A percentile compares a stretch with the other conserved stretches of the same genome.
Evolutionary conservation across 2,113 vertebrate genomes (phyloP).

Genomic region (Phyllostomus discolor): DNA sequence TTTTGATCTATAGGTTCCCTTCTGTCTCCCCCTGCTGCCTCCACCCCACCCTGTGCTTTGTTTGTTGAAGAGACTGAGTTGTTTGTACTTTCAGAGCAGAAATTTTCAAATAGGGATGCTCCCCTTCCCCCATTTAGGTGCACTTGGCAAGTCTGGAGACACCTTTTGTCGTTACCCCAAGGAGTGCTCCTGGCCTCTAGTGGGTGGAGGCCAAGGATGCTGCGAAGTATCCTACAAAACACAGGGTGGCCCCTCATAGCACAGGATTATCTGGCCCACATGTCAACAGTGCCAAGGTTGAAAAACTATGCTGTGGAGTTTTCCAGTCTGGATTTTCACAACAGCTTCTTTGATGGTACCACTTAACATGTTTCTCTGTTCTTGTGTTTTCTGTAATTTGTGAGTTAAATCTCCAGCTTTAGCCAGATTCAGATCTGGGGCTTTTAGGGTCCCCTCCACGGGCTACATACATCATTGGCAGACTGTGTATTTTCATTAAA

Average conservation of each 20-base stretch:
- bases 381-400: not conserved
- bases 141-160: not conserved
- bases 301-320: not conserved
- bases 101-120: not conserved
- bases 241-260: not conserved
- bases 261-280: not conserved
- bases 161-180: not conserved
- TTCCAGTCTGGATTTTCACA: not conserved
- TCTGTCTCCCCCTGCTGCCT: not conserved
- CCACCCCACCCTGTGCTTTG: not conserved
- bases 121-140: not conserved
- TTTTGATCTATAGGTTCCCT: not conserved
- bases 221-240: not conserved
- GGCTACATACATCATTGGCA: not conserved
- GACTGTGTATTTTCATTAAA: not conserved
- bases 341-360: not conserved
- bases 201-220: not conserved
- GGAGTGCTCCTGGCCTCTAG: not conserved
- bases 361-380: not conserved
- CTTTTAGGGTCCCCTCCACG: not conserved
- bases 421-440: not conserved
- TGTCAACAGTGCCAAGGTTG: not conserved
- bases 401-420: not conserved
- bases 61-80: not conserved
- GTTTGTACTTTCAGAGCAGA: not conserved